Evolutionary conservation across 2,888 invertebrate species (phyloP).

Genomic region (Apodemia hepburni): DNA sequence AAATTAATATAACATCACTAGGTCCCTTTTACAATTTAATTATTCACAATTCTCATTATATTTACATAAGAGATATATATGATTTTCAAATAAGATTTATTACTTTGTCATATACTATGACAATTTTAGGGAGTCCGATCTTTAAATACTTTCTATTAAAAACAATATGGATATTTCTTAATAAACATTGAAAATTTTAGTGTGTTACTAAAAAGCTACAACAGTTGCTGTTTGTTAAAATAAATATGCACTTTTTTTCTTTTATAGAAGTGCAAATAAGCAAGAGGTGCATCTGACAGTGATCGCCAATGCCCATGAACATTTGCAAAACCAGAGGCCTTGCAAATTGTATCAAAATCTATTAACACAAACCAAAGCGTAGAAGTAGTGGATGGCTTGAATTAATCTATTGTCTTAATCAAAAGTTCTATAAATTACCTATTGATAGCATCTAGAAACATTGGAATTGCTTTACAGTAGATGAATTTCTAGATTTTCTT

Average conservation of each 20-base stretch:
- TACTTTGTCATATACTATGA: not conserved
- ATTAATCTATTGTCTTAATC: not conserved
- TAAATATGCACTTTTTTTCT: not conserved
- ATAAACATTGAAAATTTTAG: too few relatives aligned
- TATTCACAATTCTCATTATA: constrained; percentile 15
- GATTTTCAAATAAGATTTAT: not conserved
- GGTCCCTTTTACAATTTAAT: constrained; percentile 31
- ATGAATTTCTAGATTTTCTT: not conserved
- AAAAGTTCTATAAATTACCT: not conserved
- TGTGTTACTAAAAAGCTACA: too few relatives aligned
- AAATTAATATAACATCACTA: constrained; percentile 27
- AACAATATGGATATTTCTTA: not conserved
- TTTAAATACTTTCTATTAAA: constrained; percentile 3
- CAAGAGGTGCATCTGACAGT: too few relatives aligned
- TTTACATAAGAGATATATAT: constrained; percentile 15
- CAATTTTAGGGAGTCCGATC: not conserved
- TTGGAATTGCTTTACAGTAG: not conserved
- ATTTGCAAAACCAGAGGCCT: too few relatives aligned
- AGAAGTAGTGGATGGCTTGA: constrained; percentile 4
- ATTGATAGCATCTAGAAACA: not conserved
- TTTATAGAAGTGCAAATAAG: too few relatives aligned
- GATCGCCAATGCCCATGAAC: too few relatives aligned
- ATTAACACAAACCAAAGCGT: not conserved
- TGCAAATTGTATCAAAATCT: not conserved
- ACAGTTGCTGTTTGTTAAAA: too few relatives aligned